phyloP scores from a whole-genome alignment of 2,797 vertebrate genomes.

The Sebastes kiyomatsui region DNA sequence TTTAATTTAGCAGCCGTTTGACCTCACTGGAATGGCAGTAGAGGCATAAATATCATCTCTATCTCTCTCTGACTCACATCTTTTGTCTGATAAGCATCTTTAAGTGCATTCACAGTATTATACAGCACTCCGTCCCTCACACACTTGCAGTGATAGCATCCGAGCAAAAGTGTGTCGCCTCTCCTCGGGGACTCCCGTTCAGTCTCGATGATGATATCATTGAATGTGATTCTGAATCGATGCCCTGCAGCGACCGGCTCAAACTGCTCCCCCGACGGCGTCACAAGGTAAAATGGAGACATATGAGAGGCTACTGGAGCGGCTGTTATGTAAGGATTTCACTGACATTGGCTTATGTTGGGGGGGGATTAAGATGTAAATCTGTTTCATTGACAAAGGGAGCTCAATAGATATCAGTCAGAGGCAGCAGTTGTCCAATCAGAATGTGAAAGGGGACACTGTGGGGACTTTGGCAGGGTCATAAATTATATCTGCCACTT shows the following conservation, averaged over 20 bases:
- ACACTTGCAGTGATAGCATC: constrained; percentile 26
- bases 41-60: not conserved
- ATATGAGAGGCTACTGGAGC: constrained; percentile 2
- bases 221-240: constrained; percentile 16
- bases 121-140: not conserved
- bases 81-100: constrained; percentile 29
- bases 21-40: not conserved
- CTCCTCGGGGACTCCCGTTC: constrained; percentile 21
- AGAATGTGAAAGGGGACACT: constrained; percentile 1
- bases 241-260: not conserved
- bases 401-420: constrained; percentile 7
- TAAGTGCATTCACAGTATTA: constrained; percentile 7
- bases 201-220: not conserved
- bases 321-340: constrained; percentile 46
- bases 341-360: constrained; percentile 37
- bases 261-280: constrained; percentile 4
- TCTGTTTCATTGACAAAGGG: constrained; percentile 58
- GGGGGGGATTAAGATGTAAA: constrained; percentile 50
- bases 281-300: constrained; percentile 21
- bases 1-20: not conserved
- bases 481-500: constrained; percentile 25
- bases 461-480: constrained; percentile 6
- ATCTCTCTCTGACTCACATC: constrained; percentile 11
- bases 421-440: constrained; percentile 2
- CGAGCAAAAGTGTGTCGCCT: constrained; percentile 19